Evolutionary conservation across 1,140 invertebrate species (phyloP), one percentile per base, ranked within the genome.

Genomic region (Magallana ariakensis): DNA sequence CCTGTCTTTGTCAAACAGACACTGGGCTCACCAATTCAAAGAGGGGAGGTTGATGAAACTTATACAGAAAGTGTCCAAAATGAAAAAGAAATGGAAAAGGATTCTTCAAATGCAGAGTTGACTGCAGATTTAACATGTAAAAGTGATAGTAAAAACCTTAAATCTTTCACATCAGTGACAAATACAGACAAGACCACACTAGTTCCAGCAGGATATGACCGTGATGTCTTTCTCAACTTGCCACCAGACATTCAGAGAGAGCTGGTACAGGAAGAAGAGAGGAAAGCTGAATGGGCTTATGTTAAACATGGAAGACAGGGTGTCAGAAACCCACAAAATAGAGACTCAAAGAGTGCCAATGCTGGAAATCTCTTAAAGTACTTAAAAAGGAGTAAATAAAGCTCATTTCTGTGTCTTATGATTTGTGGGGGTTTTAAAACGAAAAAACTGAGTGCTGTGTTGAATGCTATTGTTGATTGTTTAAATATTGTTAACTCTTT

Each of bases 241-340:
- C 90, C 90, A 16, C 33, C 58, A 56, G 85, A 88, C 19, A 85
- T 90, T 85, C 90, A 90, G 57, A 83, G 85, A 84, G 90, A 90
- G 56, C 57, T 90, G 6, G 9, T 89, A 26, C 66, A 85, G 46
- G 88, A 90, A n/a, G 57, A 70, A 33, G 54, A 88, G 80, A 15
- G 26, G 10, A 75, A 75, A 75, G 66, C 66, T 33, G 66, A 75
- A 75, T 75, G 66, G 66, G 66, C 66, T 75, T 10, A 33, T 75
- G 66, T 75, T 26, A 75, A 75, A 75, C 66, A 75, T 26, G 66
- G 10, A 4, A 75, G 33, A 75, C 22, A 13, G 22, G 33, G 4
- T 66, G 62, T 16, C 10, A 66, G 22, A 22, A 26, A 75, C 15
- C 66, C 22, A 70, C 62, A 70, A 75, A 75, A 10, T 13, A 75